These are phyloP conservation scores for Pangasius sanitwongsei DNA, from an alignment of 2,797 vertebrate genomes.

Conservation along the genomic window DNA sequence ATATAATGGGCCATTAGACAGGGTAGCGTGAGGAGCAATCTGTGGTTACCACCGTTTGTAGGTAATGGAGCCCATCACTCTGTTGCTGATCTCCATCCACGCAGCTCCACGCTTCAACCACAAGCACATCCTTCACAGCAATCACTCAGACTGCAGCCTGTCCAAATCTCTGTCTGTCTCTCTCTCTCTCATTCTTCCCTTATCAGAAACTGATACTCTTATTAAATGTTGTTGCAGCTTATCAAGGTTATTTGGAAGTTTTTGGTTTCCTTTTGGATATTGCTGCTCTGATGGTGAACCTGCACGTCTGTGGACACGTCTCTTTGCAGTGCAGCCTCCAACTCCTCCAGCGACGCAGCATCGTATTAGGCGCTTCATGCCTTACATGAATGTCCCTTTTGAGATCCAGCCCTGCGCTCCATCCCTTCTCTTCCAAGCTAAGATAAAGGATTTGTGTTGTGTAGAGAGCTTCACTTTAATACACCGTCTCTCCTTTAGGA, in stretches of 20 bases:
- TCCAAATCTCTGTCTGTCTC: background rate
- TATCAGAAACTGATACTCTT: conserved; percentile 53
- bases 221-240: conserved; percentile 51
- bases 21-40: conserved; percentile 67
- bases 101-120: conserved; percentile 37
- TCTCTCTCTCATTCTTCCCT: background rate
- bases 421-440: background rate
- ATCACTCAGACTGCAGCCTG: background rate
- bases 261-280: conserved; percentile 37
- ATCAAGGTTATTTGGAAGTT: conserved; percentile 51
- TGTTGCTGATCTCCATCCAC: conserved; percentile 49
- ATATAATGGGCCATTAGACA: conserved; percentile 79
- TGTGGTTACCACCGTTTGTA: conserved; percentile 69
- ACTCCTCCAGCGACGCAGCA: background rate
- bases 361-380: background rate
- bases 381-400: background rate
- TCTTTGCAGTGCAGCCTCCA: conserved; percentile 19
- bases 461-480: background rate
- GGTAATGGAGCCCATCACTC: conserved; percentile 71
- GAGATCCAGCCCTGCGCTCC: background rate
- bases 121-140: conserved; percentile 37
- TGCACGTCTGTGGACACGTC: conserved; percentile 25
- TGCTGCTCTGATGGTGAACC: conserved; percentile 46
- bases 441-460: background rate
- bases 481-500: conserved; percentile 58